phyloP scores from a whole-genome alignment of 2,113 vertebrate genomes.

The Nerophis lumbriciformis region DNA sequence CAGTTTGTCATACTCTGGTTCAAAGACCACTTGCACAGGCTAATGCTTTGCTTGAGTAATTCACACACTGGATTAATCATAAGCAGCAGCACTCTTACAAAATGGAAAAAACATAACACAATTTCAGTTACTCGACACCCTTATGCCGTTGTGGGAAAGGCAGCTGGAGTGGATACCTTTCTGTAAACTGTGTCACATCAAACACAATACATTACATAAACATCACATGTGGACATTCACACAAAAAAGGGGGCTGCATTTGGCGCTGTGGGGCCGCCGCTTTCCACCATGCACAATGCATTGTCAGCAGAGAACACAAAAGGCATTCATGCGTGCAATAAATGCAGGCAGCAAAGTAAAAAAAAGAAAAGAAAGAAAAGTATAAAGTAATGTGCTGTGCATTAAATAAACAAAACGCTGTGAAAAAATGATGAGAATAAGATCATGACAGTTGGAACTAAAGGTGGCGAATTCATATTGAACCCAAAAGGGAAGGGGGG shows the following conservation, averaged over 20 bases:
- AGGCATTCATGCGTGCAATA: constrained; percentile 59
- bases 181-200: constrained; percentile 44
- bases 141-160: constrained; percentile 1
- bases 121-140: too few species aligned
- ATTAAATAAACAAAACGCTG: constrained; percentile 34
- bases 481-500: constrained; percentile 30
- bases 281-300: constrained; percentile 57
- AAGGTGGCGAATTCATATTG: constrained; percentile 39
- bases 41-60: constrained; percentile 40
- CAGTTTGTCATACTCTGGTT: too few species aligned
- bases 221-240: constrained; percentile 55
- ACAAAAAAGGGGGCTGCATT: constrained; percentile 55
- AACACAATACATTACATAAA: constrained; percentile 46
- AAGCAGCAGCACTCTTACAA: constrained; percentile 40
- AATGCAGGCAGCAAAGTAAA: constrained; percentile 42
- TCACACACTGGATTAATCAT: constrained; percentile 39
- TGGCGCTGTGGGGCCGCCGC: constrained; percentile 25
- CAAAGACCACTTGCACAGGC: background rate
- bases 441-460: constrained; percentile 38
- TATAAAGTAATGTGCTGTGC: constrained; percentile 22
- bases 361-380: background rate
- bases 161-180: constrained; percentile 28
- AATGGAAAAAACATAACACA: too few species aligned
- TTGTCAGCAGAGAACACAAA: constrained; percentile 34
- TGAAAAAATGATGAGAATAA: constrained; percentile 24